These are phyloP conservation scores for Luffia ferchaultella DNA, from an alignment of 2,888 invertebrate species.

Conservation along the genomic window DNA sequence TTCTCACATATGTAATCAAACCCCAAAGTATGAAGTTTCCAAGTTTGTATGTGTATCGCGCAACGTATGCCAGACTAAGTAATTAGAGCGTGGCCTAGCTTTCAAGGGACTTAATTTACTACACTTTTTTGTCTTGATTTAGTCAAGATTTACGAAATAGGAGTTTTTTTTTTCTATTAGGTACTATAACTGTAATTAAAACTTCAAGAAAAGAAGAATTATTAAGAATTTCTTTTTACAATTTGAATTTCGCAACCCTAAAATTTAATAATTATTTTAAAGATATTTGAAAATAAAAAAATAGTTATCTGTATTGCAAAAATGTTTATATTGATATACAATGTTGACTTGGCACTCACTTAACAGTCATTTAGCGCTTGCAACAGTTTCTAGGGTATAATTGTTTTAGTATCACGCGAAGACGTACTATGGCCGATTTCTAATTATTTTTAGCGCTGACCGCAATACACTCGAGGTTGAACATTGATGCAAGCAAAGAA, in stretches of 20 bases:
- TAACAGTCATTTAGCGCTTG: not conserved
- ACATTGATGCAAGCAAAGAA: not conserved
- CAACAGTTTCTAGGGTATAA: not conserved
- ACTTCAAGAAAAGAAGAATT: too few species aligned
- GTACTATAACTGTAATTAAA: too few species aligned
- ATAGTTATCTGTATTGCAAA: too few species aligned
- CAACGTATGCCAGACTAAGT: not conserved
- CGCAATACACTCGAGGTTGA: not conserved
- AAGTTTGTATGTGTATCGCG: not conserved
- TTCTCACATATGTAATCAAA: not conserved
- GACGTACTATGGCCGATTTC: not conserved
- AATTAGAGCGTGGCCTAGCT: not conserved
- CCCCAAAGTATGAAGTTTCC: not conserved
- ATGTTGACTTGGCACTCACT: too few species aligned
- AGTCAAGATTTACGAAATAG: not conserved
- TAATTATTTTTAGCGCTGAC: not conserved
- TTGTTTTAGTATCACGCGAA: not conserved
- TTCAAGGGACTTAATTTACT: not conserved
- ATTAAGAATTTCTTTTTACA: too few species aligned
- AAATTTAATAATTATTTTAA: too few species aligned
- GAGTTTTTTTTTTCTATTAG: too few species aligned
- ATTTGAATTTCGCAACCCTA: too few species aligned
- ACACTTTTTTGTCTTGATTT: not conserved
- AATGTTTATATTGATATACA: too few species aligned
- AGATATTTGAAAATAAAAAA: too few species aligned